These are phyloP conservation scores for Calcarius lapponicus DNA, from an alignment of 2,797 vertebrate species.

Conservation along the genomic window DNA sequence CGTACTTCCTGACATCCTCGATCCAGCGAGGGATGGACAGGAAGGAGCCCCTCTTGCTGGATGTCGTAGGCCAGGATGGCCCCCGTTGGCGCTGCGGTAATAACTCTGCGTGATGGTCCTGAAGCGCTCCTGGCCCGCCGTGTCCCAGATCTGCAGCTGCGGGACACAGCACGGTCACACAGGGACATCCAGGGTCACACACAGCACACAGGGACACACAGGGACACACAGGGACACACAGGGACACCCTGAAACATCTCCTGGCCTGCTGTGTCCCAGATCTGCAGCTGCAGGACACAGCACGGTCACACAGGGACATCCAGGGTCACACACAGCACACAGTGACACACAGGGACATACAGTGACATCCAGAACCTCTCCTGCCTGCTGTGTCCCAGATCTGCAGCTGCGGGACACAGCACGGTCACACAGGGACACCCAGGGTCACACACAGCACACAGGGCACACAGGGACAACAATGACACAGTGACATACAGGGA, in stretches of 20 bases:
- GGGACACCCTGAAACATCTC: too few species aligned
- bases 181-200: too few species aligned
- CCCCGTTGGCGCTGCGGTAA: constrained; percentile 87
- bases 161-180: too few species aligned
- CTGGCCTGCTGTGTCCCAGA: too few species aligned
- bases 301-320: too few species aligned
- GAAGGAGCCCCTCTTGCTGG: constrained; percentile 83
- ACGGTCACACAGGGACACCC: too few species aligned
- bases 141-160: constrained; percentile 91
- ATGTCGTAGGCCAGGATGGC: constrained; percentile 89
- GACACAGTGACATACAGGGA: too few species aligned
- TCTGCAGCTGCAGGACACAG: too few species aligned
- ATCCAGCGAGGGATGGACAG: constrained; percentile 87
- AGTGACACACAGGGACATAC: too few species aligned
- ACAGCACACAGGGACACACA: neutral
- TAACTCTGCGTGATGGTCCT: constrained; percentile 90
- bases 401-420: constrained; percentile 77
- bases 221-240: neutral
- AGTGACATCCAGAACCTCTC: constrained; percentile 81
- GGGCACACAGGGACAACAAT: too few species aligned
- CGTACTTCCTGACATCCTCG: constrained; percentile 86
- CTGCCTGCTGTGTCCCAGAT: constrained; percentile 89
- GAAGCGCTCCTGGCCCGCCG: constrained; percentile 87
- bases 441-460: too few species aligned
- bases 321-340: too few species aligned